Percentiles rank a stretch among this genome's conserved stretches.
Conservation (phyloP, 2,888 invertebrate genomes). For the Caenorhabditis wallacei region DNA sequence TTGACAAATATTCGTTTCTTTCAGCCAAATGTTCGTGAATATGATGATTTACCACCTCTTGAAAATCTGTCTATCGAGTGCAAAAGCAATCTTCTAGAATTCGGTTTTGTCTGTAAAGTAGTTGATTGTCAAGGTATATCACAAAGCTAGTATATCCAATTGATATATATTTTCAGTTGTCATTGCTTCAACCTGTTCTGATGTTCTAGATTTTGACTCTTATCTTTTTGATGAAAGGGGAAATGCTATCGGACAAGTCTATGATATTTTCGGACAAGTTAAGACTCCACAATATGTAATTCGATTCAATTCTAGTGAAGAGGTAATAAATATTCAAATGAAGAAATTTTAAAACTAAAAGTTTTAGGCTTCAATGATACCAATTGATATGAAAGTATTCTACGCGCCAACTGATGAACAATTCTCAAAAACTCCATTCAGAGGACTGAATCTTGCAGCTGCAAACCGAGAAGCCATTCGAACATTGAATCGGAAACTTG, state of each 20-base stretch:
- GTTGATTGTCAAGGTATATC: slow-evolving; percentile 51
- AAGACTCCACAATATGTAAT: slow-evolving; percentile 60
- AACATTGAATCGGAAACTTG: slow-evolving; percentile 42
- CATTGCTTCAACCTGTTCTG: slow-evolving; percentile 46
- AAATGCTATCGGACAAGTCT: slow-evolving; percentile 56
- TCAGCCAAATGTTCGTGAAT: slow-evolving; percentile 60
- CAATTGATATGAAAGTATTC: slow-evolving; percentile 59
- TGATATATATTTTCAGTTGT: slow-evolving; percentile 37
- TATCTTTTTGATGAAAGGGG: slow-evolving; percentile 54
- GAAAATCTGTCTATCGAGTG: slow-evolving; percentile 59
- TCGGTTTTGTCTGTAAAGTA: slow-evolving; percentile 53
- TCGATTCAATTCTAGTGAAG: slow-evolving; percentile 61
- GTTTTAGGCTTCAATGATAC: slow-evolving; percentile 41
- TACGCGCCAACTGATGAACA: slow-evolving; percentile 61
- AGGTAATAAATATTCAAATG: slow-evolving; percentile 15
- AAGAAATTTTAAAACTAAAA: background rate
- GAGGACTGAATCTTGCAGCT: slow-evolving; percentile 58
- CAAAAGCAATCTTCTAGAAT: slow-evolving; percentile 34
- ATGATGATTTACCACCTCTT: slow-evolving; percentile 63
- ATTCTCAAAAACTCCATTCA: slow-evolving; percentile 63
- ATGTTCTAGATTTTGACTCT: slow-evolving; percentile 65
- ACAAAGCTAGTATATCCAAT: too few species aligned
- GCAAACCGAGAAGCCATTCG: slow-evolving; percentile 40
- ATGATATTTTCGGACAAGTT: slow-evolving; percentile 66
- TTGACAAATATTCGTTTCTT: too few species aligned